Conservation (phyloP, 2,113 vertebrate species). For the Syrmaticus mikado region DNA sequence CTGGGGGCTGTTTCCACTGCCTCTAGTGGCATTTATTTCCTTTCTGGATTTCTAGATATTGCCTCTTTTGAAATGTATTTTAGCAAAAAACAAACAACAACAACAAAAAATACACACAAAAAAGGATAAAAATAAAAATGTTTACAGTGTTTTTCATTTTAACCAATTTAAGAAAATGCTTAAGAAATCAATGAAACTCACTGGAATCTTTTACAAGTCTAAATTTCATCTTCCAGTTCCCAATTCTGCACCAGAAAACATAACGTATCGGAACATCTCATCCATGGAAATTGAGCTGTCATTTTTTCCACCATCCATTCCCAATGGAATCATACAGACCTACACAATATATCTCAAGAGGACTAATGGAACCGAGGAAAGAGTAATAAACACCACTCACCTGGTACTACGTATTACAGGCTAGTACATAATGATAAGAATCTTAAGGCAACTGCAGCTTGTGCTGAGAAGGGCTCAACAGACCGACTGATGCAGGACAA, state of each 20-base stretch:
- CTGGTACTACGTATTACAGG: slow-evolving; percentile 73
- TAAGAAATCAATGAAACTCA: neutral
- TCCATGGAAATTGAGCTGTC: slow-evolving; percentile 80
- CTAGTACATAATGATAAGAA: slow-evolving; percentile 41
- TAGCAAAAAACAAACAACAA: no score
- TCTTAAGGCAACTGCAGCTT: neutral
- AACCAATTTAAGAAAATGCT: neutral
- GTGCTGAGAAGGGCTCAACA: neutral
- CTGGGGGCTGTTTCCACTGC: no score
- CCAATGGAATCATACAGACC: slow-evolving; percentile 80
- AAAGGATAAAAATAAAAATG: neutral
- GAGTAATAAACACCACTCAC: slow-evolving; percentile 74
- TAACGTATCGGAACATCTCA: slow-evolving; percentile 81
- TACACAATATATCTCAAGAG: slow-evolving; percentile 81
- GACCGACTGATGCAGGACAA: neutral
- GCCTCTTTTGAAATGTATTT: no score
- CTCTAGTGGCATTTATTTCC: no score
- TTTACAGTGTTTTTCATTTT: neutral
- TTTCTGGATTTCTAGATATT: no score
- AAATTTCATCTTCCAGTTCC: slow-evolving; percentile 74
- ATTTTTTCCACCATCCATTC: slow-evolving; percentile 76
- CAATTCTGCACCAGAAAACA: slow-evolving; percentile 79
- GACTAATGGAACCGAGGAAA: slow-evolving; percentile 70
- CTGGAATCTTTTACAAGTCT: neutral
- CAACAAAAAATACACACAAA: neutral